phyloP scores from a whole-genome alignment of 2,113 vertebrate species.

The Anarrhichthys ocellatus region DNA sequence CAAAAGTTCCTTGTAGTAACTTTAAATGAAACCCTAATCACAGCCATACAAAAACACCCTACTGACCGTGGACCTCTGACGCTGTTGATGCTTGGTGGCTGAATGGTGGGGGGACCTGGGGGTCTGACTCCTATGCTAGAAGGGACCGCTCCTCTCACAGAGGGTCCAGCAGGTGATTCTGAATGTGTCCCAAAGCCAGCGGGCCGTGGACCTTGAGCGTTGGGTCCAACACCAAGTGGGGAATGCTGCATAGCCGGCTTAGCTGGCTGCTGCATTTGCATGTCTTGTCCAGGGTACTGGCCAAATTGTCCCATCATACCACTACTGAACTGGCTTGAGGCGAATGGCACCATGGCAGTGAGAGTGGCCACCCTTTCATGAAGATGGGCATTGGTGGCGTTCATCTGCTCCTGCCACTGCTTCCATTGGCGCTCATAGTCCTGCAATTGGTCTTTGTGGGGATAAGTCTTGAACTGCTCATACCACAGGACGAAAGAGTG shows the following conservation, averaged over 20 bases:
- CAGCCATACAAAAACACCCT: background rate
- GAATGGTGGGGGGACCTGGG: conserved; percentile 82
- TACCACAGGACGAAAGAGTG: conserved; percentile 93
- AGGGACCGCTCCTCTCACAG: conserved; percentile 75
- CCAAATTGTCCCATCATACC: conserved; percentile 86
- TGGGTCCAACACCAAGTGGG: conserved; percentile 38
- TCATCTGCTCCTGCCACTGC: conserved; percentile 98
- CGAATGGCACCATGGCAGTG: conserved; percentile 88
- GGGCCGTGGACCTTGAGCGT: conserved; percentile 58
- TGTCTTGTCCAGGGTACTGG: conserved; percentile 80
- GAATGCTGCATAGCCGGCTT: conserved; percentile 76
- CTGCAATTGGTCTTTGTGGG: conserved; percentile 96
- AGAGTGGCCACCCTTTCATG: conserved; percentile 91
- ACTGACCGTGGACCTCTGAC: conserved; percentile 88
- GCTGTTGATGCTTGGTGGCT: conserved; percentile 85
- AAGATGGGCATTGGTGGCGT: conserved; percentile 90
- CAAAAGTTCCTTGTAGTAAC: background rate
- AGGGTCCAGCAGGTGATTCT: conserved; percentile 57
- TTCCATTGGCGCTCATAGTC: conserved; percentile 98
- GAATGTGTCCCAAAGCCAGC: conserved; percentile 50
- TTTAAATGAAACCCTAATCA: background rate
- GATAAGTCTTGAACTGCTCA: conserved; percentile 93
- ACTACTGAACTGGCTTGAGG: conserved; percentile 81
- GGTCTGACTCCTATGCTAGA: conserved; percentile 65
- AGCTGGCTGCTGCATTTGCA: conserved; percentile 54